Base-by-base conservation (phyloP, 2,797 vertebrate species). In the Zalophus californianus region DNA sequence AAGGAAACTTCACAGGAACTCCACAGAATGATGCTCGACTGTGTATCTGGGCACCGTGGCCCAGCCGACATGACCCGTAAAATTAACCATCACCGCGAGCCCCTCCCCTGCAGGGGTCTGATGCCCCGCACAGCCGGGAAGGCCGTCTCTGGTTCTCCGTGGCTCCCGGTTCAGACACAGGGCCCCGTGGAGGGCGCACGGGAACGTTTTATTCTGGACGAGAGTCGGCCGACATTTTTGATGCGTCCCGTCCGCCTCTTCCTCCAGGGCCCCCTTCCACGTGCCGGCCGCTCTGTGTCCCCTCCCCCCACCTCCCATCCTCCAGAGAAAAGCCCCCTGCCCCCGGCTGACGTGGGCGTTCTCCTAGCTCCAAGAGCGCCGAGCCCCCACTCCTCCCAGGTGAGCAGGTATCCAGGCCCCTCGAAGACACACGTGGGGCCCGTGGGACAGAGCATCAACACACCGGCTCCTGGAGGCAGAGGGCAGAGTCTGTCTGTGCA, bases 61-160 rank as follows among this genome's bases (percentile, higher is more conserved):
- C 64, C 15, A 6, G 14, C 64, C 15, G 0, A 16, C 15, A n/a
- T 13, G 32, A 66, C 7, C 15, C 0, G 0, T 18, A 66, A 16
- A 3, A n/a, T 66, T 32, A 66, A n/a, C 3, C 15, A 64, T 64
- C 6, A 7, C 6, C 1, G 13, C 29, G 13, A 1, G 29, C 6
- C 5, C 13, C 13, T 29, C 29, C 29, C 62, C 7, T 32, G 62
- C 29, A 32, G 6, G 62, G 23, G 9, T 10, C 58, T 12, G 58
- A 60, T 60, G 23, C 10, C 3, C 58, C 25, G 23, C 58, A 10
- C 10, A 60, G 6, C 62, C 15, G 0, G 32, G 20, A 58, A 58
- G 56, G 20, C 21, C 56, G 21, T 58, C 21, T 58, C 56, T 9
- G 21, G 29, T 64, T 32, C 7, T 29, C 60, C 1, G 5, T 3